Evolutionary conservation across 2,113 vertebrate species (phyloP).

Genomic region (Phalacrocorax aristotelis): DNA sequence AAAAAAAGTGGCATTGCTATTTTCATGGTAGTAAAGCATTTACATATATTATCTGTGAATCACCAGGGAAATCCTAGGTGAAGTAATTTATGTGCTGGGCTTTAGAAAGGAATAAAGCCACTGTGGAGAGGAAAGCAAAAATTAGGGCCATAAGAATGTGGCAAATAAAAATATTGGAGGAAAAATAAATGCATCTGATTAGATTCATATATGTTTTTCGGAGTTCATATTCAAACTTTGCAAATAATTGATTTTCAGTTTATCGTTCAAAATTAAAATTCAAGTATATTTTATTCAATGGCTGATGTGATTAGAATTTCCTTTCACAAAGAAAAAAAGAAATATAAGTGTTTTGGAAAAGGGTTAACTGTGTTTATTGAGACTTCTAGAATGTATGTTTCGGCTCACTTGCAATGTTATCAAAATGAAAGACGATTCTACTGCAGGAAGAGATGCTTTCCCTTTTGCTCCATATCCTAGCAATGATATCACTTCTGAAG

Average conservation of each 20-base stretch:
- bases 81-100: conserved; percentile 1
- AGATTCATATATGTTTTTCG: neutral
- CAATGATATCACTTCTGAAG: neutral
- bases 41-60: neutral
- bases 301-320: neutral
- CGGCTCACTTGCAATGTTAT: rapidly evolving
- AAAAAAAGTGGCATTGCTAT: neutral
- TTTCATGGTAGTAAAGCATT: conserved; percentile 11
- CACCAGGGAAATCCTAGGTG: neutral
- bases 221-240: neutral
- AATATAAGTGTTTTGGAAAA: neutral
- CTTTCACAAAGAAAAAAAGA: neutral
- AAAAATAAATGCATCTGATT: neutral
- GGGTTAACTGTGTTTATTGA: neutral
- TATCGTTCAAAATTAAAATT: neutral
- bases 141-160: neutral
- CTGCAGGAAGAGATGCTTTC: neutral
- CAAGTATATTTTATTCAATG: neutral
- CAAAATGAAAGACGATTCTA: neutral
- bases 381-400: neutral
- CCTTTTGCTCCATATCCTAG: neutral
- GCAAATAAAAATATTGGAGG: neutral
- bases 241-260: neutral
- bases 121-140: neutral
- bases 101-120: conserved; percentile 3